Base-by-base conservation (phyloP, 2,888 invertebrate species). In the Drosophila falleni region DNA sequence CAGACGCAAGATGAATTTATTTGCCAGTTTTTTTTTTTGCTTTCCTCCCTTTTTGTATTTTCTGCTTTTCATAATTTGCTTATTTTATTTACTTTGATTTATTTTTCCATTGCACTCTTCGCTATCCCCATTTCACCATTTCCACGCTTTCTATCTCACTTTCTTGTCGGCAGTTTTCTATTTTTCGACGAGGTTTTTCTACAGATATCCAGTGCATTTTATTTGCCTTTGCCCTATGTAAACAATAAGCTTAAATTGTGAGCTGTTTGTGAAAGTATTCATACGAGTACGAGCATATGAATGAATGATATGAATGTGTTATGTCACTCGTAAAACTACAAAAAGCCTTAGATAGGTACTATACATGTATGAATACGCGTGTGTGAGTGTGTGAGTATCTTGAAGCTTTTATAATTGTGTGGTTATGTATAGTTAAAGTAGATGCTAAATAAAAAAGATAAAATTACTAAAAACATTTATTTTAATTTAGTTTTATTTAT, bases 11-110 rank as follows among this genome's bases (percentile, higher is more conserved):
- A 61, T 65, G 76, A 81, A 85, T 78, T 84, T 83, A 83, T 83
- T 69, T 72, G 59, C 50, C 39, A 51, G n/a, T n/a, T n/a, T n/a
- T n/a, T 16, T 42, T 19, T 39, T 42, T 55, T n/a, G 31, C 39
- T 41, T 42, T 31, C 1, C 49, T 29, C 16, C 47, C 39, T 56
- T 63, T 53, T 16, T 16, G 37, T 47, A 31, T 62, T 64, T 54
- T 58, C 50, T 42, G 29, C 55, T 65, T 62, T 68, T 78, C 75
- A 87, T 78, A 85, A 87, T 82, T 80, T 82, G 64, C 79, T 73
- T 81, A 80, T 80, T 81, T 86, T 84, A 80, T 86, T 81, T 78
- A 64, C 68, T 75, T 72, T 71, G 74, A 74, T 85, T 79, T 75
- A 56, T 41, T 60, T 46, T 23, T 19, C 33, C 51, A 62, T 16